Conservation (phyloP, 2,888 invertebrate species). For the Latrodectus elegans region DNA sequence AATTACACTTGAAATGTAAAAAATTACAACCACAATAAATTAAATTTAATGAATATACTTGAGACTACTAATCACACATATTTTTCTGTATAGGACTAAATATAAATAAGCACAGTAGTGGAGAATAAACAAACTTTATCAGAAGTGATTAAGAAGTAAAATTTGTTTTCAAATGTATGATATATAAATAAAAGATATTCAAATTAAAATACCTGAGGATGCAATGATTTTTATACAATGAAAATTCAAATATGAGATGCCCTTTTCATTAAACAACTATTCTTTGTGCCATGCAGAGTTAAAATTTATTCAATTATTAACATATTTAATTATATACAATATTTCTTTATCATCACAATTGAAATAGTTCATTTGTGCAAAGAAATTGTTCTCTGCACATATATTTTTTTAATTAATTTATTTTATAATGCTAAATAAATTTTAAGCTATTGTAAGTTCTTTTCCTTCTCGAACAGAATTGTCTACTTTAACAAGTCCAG, state of each 20-base stretch:
- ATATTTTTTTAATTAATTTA: conserved; percentile 18
- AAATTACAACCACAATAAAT: no score
- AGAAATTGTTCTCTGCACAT: conserved; percentile 21
- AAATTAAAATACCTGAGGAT: conserved; percentile 45
- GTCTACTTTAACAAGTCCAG: conserved; percentile 53
- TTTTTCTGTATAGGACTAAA: no score
- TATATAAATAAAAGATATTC: background rate
- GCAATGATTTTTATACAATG: conserved; percentile 53
- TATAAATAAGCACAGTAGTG: no score
- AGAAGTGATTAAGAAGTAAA: no score
- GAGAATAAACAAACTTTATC: no score
- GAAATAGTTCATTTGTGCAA: conserved; percentile 53
- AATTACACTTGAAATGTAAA: no score
- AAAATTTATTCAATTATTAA: conserved; percentile 51
- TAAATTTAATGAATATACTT: no score
- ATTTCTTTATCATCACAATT: conserved; percentile 39
- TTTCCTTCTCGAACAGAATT: conserved; percentile 55
- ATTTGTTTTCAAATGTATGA: no score
- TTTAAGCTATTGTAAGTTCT: conserved; percentile 67
- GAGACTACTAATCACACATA: no score
- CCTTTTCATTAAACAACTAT: background rate
- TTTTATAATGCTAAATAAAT: conserved; percentile 41
- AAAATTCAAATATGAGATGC: conserved; percentile 38
- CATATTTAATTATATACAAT: conserved; percentile 49
- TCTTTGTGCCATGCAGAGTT: conserved; percentile 43